phyloP scores from a whole-genome alignment of 2,797 vertebrate genomes.

The Rhodeus uyekii region DNA sequence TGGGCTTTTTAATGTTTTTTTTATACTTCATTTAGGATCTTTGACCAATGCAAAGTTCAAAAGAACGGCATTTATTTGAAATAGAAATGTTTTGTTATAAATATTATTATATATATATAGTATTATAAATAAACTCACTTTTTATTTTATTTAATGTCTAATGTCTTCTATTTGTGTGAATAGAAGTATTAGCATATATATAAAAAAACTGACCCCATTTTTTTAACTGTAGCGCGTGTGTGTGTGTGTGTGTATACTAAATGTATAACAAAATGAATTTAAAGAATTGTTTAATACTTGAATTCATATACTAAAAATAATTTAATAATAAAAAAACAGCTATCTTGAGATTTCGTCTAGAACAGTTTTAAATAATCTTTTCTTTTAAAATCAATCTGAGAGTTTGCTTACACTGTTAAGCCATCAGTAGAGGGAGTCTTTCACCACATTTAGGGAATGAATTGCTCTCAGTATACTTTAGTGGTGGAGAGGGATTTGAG shows the following conservation, averaged over 20 bases:
- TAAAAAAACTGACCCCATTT: not conserved
- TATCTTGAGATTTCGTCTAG: not conserved
- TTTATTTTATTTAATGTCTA: not conserved
- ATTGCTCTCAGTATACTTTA: not conserved
- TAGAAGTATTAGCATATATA: not conserved
- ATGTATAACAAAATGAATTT: not conserved
- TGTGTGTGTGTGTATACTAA: not conserved
- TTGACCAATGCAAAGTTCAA: not conserved
- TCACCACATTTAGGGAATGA: slow-evolving; percentile 3
- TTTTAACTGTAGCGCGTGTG: not conserved
- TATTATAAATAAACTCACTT: too few species aligned
- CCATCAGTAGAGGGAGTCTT: slow-evolving; percentile 49
- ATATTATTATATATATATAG: too few species aligned
- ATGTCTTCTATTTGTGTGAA: not conserved
- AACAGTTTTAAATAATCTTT: not conserved
- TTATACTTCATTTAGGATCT: not conserved
- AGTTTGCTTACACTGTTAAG: not conserved
- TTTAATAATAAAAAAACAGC: not conserved
- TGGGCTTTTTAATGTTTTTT: not conserved
- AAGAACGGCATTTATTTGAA: not conserved
- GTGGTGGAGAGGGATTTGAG: not conserved
- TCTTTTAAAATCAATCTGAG: not conserved
- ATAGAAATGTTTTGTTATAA: not conserved
- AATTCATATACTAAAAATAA: not conserved
- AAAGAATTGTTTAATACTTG: not conserved